These are phyloP conservation scores for Zophobas morio DNA, from an alignment of 1,140 invertebrate genomes.

Conservation along the genomic window DNA sequence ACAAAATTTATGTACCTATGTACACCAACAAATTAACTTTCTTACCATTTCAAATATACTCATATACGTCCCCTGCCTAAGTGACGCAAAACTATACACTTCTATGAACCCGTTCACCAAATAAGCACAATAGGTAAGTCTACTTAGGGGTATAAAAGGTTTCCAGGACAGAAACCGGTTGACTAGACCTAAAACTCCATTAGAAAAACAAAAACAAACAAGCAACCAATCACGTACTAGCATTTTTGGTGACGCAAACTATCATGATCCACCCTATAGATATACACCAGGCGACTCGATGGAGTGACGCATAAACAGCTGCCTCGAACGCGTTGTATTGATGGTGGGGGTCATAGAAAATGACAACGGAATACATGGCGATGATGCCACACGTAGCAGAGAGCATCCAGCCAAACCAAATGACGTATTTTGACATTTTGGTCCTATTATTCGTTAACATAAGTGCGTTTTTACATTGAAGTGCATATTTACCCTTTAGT, in stretches of 20 bases:
- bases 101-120: conserved; percentile 79
- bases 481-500: conserved; percentile 69
- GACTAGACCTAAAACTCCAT: conserved; percentile 68
- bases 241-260: conserved; percentile 80
- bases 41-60: conserved; percentile 70
- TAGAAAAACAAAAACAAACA: conserved; percentile 17
- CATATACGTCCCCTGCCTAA: conserved; percentile 71
- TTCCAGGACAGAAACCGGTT: conserved; percentile 76
- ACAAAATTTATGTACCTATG: conserved; percentile 44
- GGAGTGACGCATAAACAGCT: conserved; percentile 76
- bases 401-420: conserved; percentile 73
- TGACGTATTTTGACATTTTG: conserved; percentile 69
- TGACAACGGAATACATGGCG: conserved; percentile 73
- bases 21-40: background rate
- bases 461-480: conserved; percentile 46
- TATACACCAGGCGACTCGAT: conserved; percentile 77
- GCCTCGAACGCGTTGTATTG: conserved; percentile 73
- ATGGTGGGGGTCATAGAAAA: conserved; percentile 76
- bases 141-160: conserved; percentile 75
- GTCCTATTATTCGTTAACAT: conserved; percentile 66
- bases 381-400: conserved; percentile 70
- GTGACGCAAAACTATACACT: conserved; percentile 73
- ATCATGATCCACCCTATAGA: conserved; percentile 80
- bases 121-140: conserved; percentile 80
- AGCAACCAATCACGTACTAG: conserved; percentile 69